Evolutionary conservation across 1,140 invertebrate genomes (phyloP), one percentile per base, ranked within the genome.

Genomic region (Drosophila pectinifera): DNA sequence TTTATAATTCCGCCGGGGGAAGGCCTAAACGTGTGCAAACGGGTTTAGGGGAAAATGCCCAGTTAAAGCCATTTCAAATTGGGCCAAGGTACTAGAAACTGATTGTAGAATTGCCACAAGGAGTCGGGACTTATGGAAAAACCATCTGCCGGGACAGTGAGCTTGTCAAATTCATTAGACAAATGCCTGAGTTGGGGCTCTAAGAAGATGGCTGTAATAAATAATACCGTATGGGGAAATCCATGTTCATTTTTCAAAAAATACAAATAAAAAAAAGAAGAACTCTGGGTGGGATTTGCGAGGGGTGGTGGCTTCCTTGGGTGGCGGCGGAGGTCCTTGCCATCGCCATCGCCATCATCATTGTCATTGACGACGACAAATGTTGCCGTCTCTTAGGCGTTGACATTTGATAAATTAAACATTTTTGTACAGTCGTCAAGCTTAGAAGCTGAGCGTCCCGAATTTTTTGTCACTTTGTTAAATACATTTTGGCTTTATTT

Each of bases 361-460:
- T 86, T 86, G 82, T 86, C 83, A 86, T 86, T 86, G 82, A 86
- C 82, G 83, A 86, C 82, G 83, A 86, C 82, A 86, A 86, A 86
- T 86, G 82, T 88, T 86, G 83, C 83, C 82, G 83, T 84, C 82
- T 86, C 82, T 86, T 88, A 88, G 82, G 82, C 82, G 82, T 88
- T 86, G 82, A 86, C 82, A 86, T 88, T 86, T 86, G 82, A 86
- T 86, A 86, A 86, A 86, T 86, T 86, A 86, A 86, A 86, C 83
- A 86, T 86, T 86, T 88, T 88, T 88, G 82, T 69, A 68, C 67
- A 58, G 58, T 56, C 54, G 49, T 57, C 51, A 41, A 56, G 57
- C 63, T 78, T 62, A 70, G 31, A 56, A 41, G 58, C 36, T 54
- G 39, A 46, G 41, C 41, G 7, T 10, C 8, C 49, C 38, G 59